Evolutionary conservation across 2,797 vertebrate species (phyloP), one percentile per base, ranked within the genome.

Genomic region (Margarornis squamiger): DNA sequence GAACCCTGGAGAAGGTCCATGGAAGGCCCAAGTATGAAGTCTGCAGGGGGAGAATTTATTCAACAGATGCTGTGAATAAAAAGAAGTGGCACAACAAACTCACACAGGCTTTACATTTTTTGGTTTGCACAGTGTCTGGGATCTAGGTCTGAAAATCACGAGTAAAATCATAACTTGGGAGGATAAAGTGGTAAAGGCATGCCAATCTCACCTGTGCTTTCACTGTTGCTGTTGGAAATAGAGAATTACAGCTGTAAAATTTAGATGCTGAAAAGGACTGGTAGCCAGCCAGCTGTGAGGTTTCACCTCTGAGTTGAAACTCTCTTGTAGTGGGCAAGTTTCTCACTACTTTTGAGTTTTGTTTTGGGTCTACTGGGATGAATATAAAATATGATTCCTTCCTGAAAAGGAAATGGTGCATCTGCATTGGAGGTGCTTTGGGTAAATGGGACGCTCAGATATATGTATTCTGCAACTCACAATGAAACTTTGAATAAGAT

Each of bases 391-490:
- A 39, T 11, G 14, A 59, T 36, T 90, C 39, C 45, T 78, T 77
- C 22, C 45, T 34, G 58, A 20, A 32, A 87, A 86, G 77, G 27
- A 73, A 34, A 36, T 71, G 4, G 26, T 49, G 13, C 18, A 24
- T 54, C 27, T 91, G 66, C 29, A 19, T 7, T 74, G 68, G 68
- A 65, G 36, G 65, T 76, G 26, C 27, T 75, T 51, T 32, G 67
- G 62, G 57, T 77, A 86, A 90, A 77, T 45, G n/a, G 41, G 84
- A 93, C 95, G 30, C 36, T 75, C 91, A 76, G 48, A 61, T 41
- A 32, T n/a, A 22, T 3, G 12, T 67, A 34, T 45, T 36, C 82
- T 85, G 78, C n/a, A 91, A 17, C 29, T 81, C 36, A 32, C 59
- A 23, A 24, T 65, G 27, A 71, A 27, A 26, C 36, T 36, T 91